Conservation (phyloP, 2,888 invertebrate genomes). For the Drosophila robusta region DNA sequence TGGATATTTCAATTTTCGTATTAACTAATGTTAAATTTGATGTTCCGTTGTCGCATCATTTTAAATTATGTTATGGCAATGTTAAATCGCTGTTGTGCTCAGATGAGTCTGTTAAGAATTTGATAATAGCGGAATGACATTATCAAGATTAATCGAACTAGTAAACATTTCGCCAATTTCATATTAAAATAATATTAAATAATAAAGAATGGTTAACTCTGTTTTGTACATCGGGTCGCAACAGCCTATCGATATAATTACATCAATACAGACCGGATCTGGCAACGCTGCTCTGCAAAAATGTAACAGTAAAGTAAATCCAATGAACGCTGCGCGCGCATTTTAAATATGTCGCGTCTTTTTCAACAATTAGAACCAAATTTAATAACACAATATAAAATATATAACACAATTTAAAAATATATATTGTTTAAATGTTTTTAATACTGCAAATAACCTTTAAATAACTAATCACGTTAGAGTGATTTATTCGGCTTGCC, state of each 20-base stretch:
- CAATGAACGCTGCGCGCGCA: slow-evolving; percentile 30
- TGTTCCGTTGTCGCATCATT: background rate
- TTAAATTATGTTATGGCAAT: slow-evolving; percentile 2
- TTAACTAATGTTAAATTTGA: background rate
- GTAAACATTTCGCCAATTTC: background rate
- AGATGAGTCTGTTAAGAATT: slow-evolving; percentile 3
- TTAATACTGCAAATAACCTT: no score
- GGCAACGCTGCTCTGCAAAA: slow-evolving; percentile 9
- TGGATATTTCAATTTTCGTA: background rate
- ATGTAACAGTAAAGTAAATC: slow-evolving; percentile 17
- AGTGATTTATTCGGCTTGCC: no score
- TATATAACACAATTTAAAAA: no score
- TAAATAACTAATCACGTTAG: no score
- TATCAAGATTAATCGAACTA: background rate
- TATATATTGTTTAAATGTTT: no score
- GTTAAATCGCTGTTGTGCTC: slow-evolving; percentile 22
- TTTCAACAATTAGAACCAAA: slow-evolving; percentile 26
- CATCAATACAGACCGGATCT: background rate
- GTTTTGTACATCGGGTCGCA: background rate
- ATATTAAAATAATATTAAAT: no score
- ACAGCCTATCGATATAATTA: background rate
- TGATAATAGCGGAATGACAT: background rate
- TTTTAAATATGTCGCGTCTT: no score
- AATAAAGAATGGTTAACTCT: no score
- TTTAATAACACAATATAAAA: slow-evolving; percentile 7